A percentile compares a stretch with the other conserved stretches of the same genome.
These are phyloP conservation scores for Symphodus melops DNA, from an alignment of 2,113 vertebrate species.

Conservation along the genomic window DNA sequence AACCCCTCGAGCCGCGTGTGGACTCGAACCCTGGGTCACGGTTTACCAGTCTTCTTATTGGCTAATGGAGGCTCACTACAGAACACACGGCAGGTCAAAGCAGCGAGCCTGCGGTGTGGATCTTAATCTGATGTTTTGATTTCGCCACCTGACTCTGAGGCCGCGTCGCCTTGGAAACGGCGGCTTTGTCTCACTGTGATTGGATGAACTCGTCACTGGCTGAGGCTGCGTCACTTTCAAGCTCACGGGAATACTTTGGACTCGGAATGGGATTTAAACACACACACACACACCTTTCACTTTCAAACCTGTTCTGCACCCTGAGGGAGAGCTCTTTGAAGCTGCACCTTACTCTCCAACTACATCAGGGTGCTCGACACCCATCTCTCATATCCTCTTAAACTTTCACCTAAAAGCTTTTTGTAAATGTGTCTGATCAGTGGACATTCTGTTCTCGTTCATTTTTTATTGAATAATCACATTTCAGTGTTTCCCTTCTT, in stretches of 20 bases:
- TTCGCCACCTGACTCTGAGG: not conserved
- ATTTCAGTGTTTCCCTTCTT: too few species aligned
- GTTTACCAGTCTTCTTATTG: too few species aligned
- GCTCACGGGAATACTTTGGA: slow-evolving; percentile 15
- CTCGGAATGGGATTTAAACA: slow-evolving; percentile 22
- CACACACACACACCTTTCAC: not conserved
- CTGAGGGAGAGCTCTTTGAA: not conserved
- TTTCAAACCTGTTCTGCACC: not conserved
- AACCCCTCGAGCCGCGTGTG: too few species aligned
- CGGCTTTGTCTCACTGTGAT: slow-evolving; percentile 43
- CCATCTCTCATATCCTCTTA: too few species aligned
- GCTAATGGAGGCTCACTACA: too few species aligned
- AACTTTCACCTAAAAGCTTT: not conserved
- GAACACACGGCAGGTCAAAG: too few species aligned
- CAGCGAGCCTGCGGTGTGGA: not conserved
- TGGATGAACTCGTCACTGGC: slow-evolving; percentile 24
- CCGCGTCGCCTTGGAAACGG: not conserved
- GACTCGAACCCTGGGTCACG: too few species aligned
- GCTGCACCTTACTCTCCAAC: too few species aligned
- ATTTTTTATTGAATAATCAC: not conserved
- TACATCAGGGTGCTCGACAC: too few species aligned
- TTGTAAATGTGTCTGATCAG: not conserved
- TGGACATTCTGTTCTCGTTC: too few species aligned
- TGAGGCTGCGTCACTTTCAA: slow-evolving; percentile 16
- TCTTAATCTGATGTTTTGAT: not conserved